Evolutionary conservation across 2,888 invertebrate genomes (phyloP).

Genomic region (Ecliptopera silaceata): DNA sequence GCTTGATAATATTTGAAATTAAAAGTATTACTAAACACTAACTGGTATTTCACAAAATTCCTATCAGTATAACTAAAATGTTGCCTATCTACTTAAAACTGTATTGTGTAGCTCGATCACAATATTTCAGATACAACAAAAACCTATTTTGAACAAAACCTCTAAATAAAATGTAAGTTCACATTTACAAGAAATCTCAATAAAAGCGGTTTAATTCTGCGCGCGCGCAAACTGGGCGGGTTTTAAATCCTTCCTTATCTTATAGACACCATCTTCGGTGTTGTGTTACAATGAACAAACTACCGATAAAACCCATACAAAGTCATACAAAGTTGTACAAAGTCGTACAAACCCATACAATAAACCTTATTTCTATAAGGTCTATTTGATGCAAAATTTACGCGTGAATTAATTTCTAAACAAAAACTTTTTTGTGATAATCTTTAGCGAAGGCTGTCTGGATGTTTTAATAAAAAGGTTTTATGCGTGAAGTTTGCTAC

Average conservation of each 20-base stretch:
- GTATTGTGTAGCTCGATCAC: constrained; percentile 2
- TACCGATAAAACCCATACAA: constrained; percentile 37
- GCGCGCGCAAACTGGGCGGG: constrained; percentile 30
- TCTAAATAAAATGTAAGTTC: constrained; percentile 9
- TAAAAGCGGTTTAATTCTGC: constrained; percentile 32
- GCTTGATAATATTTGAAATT: no score
- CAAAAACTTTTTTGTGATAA: constrained; percentile 27
- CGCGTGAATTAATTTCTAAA: constrained; percentile 40
- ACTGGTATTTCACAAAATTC: no score
- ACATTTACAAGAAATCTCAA: constrained; percentile 30
- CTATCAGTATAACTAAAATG: no score
- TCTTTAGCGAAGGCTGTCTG: constrained; percentile 25
- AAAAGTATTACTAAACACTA: no score
- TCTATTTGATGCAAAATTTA: constrained; percentile 40
- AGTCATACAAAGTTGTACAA: constrained; percentile 28
- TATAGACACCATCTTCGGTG: constrained; percentile 39
- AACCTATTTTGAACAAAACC: constrained; percentile 9
- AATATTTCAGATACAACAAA: constrained; percentile 13
- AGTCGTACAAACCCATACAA: constrained; percentile 29
- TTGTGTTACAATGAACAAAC: constrained; percentile 37
- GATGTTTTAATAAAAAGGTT: constrained; percentile 35
- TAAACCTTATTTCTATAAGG: constrained; percentile 29
- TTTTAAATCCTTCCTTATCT: constrained; percentile 43
- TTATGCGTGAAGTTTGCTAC: constrained; percentile 21
- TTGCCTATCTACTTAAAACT: no score